Percentiles rank a stretch among this genome's conserved stretches.
phyloP scores from a whole-genome alignment of 1,140 invertebrate genomes.

The Stegodyphus mimosarum region DNA sequence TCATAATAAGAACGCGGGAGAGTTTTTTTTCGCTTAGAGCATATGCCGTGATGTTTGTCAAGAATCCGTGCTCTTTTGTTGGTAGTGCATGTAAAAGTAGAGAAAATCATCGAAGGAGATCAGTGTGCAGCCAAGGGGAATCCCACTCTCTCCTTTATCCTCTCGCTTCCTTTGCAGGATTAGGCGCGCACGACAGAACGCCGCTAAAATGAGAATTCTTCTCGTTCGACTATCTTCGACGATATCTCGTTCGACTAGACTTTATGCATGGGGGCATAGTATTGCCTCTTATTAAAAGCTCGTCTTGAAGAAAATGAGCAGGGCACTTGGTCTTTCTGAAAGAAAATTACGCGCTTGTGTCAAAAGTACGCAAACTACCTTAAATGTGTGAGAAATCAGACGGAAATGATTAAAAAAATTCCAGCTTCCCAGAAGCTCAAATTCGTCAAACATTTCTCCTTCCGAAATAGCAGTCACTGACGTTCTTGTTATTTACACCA shows the following conservation, averaged over 20 bases:
- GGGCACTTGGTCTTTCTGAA: not conserved
- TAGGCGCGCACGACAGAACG: constrained; percentile 20
- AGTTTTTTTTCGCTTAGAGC: too few relatives aligned
- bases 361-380: not conserved
- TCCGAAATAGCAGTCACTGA: not conserved
- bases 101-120: constrained; percentile 27
- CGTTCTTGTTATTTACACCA: not conserved
- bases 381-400: not conserved
- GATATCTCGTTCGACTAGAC: too few relatives aligned
- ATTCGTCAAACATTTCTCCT: not conserved
- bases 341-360: not conserved
- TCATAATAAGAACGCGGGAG: too few relatives aligned
- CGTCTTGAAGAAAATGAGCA: not conserved
- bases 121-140: constrained; percentile 17
- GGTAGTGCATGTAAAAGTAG: constrained; percentile 27
- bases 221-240: constrained; percentile 11
- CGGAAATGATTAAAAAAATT: constrained; percentile 15
- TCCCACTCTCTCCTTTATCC: not conserved
- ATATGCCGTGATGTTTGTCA: constrained; percentile 26
- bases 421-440: not conserved
- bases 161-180: not conserved
- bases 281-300: constrained; percentile 30
- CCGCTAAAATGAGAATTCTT: constrained; percentile 44
- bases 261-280: not conserved
- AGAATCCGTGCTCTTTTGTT: constrained; percentile 35